Percentiles rank a stretch among this genome's conserved stretches.
Conservation (phyloP, 2,888 invertebrate species). For the Heliconius charithonia region DNA sequence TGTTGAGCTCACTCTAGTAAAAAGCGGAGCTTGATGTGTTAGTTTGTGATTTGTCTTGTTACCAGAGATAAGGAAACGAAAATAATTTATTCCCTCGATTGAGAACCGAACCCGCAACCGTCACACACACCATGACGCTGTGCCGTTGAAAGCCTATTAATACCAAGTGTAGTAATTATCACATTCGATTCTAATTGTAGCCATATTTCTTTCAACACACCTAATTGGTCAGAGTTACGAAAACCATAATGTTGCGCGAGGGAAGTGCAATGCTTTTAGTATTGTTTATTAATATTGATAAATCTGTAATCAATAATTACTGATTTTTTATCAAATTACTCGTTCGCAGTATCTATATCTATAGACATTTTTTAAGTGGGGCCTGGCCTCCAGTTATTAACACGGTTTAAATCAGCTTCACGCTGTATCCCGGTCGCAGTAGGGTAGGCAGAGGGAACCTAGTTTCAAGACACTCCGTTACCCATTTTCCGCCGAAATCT, state of each 20-base stretch:
- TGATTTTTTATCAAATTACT: neutral
- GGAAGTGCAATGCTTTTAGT: neutral
- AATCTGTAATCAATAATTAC: neutral
- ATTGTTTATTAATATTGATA: conserved; percentile 6
- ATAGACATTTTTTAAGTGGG: no score
- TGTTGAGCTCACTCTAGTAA: neutral
- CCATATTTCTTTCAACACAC: neutral
- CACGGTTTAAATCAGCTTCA: no score
- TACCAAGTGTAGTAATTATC: neutral
- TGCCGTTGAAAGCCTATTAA: neutral
- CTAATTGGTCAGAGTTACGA: conserved; percentile 9
- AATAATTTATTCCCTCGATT: neutral
- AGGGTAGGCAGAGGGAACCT: no score
- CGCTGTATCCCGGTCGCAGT: no score
- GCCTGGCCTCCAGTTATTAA: no score
- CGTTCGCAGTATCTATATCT: no score
- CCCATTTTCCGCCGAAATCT: no score
- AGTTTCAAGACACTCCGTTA: no score
- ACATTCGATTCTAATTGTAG: conserved; percentile 3
- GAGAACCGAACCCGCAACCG: neutral
- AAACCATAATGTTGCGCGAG: conserved; percentile 2
- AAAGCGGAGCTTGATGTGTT: neutral
- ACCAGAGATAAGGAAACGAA: neutral
- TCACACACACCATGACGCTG: neutral
- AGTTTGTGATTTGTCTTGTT: neutral